Percentiles rank a stretch among this genome's conserved stretches.
Conservation (phyloP, 2,113 vertebrate species). For the Platysternon megacephalum region DNA sequence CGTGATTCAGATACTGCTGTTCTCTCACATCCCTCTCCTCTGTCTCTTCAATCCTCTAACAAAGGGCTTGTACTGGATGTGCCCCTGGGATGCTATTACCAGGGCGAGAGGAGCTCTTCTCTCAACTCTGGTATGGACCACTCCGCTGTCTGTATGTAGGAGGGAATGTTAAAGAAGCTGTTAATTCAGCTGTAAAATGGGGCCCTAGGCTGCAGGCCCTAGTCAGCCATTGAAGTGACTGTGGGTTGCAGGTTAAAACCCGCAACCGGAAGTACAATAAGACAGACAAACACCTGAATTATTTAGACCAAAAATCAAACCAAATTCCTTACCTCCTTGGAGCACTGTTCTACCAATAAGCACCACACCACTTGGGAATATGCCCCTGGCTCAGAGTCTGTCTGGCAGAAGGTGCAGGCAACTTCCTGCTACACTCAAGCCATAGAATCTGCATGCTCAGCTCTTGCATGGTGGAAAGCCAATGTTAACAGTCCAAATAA, state of each 20-base stretch:
- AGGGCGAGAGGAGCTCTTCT: neutral
- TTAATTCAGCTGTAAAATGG: neutral
- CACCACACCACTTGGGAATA: neutral
- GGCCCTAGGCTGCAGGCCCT: neutral
- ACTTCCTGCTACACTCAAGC: neutral
- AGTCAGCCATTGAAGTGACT: neutral
- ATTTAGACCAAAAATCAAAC: neutral
- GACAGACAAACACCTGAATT: neutral
- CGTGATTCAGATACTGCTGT: neutral
- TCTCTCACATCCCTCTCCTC: neutral
- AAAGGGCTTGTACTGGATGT: neutral
- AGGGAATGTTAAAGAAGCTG: neutral
- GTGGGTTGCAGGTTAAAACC: neutral
- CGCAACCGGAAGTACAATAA: neutral
- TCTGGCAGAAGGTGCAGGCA: neutral
- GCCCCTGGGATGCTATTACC: neutral
- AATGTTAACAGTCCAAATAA: accelerated
- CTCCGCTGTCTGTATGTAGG: neutral
- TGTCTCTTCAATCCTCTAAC: neutral
- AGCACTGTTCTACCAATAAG: neutral
- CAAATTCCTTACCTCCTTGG: neutral
- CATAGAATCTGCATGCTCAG: neutral
- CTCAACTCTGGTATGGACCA: neutral
- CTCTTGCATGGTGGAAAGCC: neutral
- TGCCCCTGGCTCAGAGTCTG: neutral